Base-by-base conservation (phyloP, 2,888 invertebrate species). In the Furcula furcula region DNA sequence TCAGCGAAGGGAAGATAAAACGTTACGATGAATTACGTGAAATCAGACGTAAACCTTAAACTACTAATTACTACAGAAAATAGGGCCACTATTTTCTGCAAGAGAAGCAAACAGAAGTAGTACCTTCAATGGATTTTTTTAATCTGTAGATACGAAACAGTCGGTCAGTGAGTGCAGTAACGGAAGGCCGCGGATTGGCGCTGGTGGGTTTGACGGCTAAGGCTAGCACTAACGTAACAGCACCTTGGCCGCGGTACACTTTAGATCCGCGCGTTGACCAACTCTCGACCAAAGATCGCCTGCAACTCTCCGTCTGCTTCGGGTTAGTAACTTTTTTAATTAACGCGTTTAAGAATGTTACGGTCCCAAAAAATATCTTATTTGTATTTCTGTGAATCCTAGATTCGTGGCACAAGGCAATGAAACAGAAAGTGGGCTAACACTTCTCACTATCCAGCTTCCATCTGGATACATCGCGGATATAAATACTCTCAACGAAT, bases 401-500 rank as follows among this genome's bases (percentile, higher is more conserved):
- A 94, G 94, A 44, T 94, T 93, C 69, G 93, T 93, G 1, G 82
- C 89, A 34, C 91, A 83, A 40, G 91, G 91, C 19, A 91, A 92
- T 57, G 91, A 92, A 30, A 93, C 94, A 10, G 91, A 91, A 48
- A 95, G 95, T 42, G 98, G 98, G 50, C 94, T 98, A 93, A 95
- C 96, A 7, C 94, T 98, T 0, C 94, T 98, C 90, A 97, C 97
- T 64, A 94, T 98, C 0, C 93, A 93, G 42, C 88, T 98, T 38
- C 97, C 97, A 0, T 97, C 97, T 0, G 98, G 98, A n/a, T 98
- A 94, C 70, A 92, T 94, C 0, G 94, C 95, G 0, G 96, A 97
- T 56, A 81, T 92, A 47, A 93, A 93, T 56, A 94, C 93, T 0
- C 81, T 96, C 16, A 94, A 93, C 3, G 90, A 91, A 51, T 77